A percentile compares a stretch with the other conserved stretches of the same genome.
Conservation (phyloP, 2,888 invertebrate species). For the Diadromus collaris region DNA sequence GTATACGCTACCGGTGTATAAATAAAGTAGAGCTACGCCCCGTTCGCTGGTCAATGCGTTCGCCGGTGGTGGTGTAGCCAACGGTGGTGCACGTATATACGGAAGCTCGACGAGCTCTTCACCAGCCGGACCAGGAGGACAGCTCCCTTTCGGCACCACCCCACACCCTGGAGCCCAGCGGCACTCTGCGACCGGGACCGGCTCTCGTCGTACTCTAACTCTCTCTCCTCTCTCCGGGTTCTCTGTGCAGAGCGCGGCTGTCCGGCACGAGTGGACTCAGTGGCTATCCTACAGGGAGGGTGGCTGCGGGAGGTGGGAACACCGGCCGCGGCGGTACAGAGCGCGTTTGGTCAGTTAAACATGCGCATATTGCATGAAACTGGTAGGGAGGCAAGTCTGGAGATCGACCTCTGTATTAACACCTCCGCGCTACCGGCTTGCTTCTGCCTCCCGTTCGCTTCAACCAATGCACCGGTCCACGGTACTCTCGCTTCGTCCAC, state of each 20-base stretch:
- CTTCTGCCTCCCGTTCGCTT: constrained; percentile 60
- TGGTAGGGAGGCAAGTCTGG: constrained; percentile 75
- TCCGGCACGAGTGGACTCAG: constrained; percentile 43
- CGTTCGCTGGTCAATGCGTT: constrained; percentile 33
- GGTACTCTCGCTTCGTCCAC: constrained; percentile 30
- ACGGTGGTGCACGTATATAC: constrained; percentile 23
- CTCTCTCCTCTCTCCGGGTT: constrained; percentile 34
- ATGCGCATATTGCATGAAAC: constrained; percentile 80
- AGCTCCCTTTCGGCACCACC: constrained; percentile 32
- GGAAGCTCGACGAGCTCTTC: constrained; percentile 1
- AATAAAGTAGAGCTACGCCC: constrained; percentile 50
- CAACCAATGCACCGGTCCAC: constrained; percentile 55
- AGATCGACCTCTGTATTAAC: constrained; percentile 80
- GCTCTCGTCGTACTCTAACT: constrained; percentile 43
- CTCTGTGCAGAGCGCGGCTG: constrained; percentile 38
- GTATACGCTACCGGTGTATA: constrained; percentile 37
- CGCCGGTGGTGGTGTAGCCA: constrained; percentile 5
- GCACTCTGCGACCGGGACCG: constrained; percentile 22
- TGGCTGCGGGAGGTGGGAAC: constrained; percentile 63
- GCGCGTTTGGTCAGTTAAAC: constrained; percentile 79
- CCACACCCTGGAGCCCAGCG: constrained; percentile 47
- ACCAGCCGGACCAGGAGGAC: constrained; percentile 32
- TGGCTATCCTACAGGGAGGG: constrained; percentile 58
- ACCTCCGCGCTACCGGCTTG: constrained; percentile 72
- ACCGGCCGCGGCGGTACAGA: constrained; percentile 71